Percentiles rank a stretch among this genome's conserved stretches.
phyloP scores from a whole-genome alignment of 2,113 vertebrate genomes.

The Myocastor coypus region DNA sequence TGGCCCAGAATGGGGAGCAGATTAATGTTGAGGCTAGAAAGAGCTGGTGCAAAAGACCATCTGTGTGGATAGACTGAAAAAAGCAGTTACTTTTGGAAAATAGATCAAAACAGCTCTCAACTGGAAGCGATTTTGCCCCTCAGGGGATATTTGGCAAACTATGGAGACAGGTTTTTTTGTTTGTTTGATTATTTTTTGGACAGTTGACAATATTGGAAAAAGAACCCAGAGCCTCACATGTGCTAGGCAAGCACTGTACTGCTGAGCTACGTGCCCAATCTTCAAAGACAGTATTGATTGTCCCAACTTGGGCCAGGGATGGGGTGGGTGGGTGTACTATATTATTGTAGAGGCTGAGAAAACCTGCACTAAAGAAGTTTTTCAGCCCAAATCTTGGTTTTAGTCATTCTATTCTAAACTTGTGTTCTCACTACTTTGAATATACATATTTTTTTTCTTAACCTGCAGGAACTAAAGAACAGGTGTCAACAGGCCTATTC shows the following conservation, averaged over 20 bases:
- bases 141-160: neutral
- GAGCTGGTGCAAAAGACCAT: neutral
- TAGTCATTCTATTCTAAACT: neutral
- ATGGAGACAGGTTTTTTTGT: neutral
- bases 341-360: neutral
- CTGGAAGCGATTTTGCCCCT: neutral
- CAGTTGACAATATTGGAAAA: neutral
- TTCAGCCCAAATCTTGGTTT: neutral
- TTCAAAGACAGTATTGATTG: neutral
- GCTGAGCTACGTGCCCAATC: neutral
- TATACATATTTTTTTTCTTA: neutral
- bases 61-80: neutral
- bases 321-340: neutral
- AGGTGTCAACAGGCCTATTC: neutral
- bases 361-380: neutral
- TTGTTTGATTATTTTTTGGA: neutral
- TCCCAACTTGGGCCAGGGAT: neutral
- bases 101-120: neutral
- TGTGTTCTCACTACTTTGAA: neutral
- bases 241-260: neutral
- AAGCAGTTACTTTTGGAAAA: conserved; percentile 22
- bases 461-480: neutral
- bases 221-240: neutral
- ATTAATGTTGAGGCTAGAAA: neutral
- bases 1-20: neutral